Percentiles rank a stretch among this genome's conserved stretches.
phyloP scores from a whole-genome alignment of 2,888 invertebrate genomes.

The Acrobasis repandana region DNA sequence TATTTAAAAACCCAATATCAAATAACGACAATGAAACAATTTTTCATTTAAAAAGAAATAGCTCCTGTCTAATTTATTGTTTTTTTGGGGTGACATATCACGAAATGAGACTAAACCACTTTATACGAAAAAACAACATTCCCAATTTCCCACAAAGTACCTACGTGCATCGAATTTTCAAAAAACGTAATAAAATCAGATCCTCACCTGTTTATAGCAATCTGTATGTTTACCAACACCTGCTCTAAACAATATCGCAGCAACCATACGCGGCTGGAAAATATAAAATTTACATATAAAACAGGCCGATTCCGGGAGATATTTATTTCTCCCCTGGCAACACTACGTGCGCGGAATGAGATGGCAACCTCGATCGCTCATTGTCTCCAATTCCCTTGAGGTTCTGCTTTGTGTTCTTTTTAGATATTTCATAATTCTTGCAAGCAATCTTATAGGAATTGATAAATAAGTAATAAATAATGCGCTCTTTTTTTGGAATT shows the following conservation, averaged over 20 bases:
- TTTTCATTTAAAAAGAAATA: background rate
- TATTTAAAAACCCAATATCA: background rate
- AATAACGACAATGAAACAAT: background rate
- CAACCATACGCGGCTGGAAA: constrained; percentile 54
- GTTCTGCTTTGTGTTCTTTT: constrained; percentile 35
- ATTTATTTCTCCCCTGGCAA: constrained; percentile 76
- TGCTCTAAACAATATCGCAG: constrained; percentile 70
- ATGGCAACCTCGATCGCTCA: constrained; percentile 48
- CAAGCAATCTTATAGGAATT: background rate
- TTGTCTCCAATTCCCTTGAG: constrained; percentile 35
- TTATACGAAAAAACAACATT: constrained; percentile 7
- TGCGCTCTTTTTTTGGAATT: too few relatives aligned
- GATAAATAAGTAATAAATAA: background rate
- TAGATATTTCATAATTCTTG: constrained; percentile 6
- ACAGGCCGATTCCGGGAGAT: constrained; percentile 65
- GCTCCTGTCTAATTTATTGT: background rate
- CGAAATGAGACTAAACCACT: background rate
- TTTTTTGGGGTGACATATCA: background rate
- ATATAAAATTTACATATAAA: constrained; percentile 77
- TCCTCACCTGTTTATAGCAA: constrained; percentile 12
- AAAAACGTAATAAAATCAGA: constrained; percentile 15
- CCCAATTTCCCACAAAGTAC: constrained; percentile 9
- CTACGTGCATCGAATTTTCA: constrained; percentile 1
- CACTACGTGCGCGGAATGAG: constrained; percentile 70
- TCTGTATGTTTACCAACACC: constrained; percentile 43